Evolutionary conservation across 2,113 vertebrate species (phyloP).

Genomic region (Urocynchramus pylzowi): DNA sequence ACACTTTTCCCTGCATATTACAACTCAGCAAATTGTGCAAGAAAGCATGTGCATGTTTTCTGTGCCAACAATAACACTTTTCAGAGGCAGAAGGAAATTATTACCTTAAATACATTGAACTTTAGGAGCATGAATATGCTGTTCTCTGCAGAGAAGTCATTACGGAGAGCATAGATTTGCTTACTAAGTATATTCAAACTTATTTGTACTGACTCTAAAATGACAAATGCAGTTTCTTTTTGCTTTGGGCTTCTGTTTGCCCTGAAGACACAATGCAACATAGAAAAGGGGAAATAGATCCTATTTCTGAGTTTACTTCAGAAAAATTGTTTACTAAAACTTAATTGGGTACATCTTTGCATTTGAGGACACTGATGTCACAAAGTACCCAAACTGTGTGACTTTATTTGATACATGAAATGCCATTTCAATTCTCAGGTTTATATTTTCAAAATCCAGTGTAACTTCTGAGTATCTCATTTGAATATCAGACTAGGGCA

Average conservation of each 20-base stretch:
- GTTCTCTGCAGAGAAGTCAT: not conserved
- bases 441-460: not conserved
- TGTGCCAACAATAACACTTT: not conserved
- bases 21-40: not conserved
- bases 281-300: not conserved
- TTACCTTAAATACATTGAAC: slow-evolving; percentile 20
- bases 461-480: not conserved
- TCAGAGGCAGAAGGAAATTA: not conserved
- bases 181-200: not conserved
- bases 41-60: not conserved
- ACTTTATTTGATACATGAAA: not conserved
- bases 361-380: not conserved
- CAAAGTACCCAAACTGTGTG: not conserved
- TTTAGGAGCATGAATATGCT: not conserved
- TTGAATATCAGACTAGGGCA: not conserved
- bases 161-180: not conserved
- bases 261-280: not conserved
- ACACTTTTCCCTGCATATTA: not conserved
- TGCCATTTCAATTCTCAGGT: not conserved
- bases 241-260: not conserved
- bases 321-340: not conserved
- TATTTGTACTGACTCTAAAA: not conserved
- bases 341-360: not conserved
- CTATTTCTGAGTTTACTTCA: not conserved
- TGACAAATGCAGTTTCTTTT: not conserved